These are phyloP conservation scores for Acropora yongei DNA, from an alignment of 64 coral and sea anemone species.

Conservation along the genomic window DNA sequence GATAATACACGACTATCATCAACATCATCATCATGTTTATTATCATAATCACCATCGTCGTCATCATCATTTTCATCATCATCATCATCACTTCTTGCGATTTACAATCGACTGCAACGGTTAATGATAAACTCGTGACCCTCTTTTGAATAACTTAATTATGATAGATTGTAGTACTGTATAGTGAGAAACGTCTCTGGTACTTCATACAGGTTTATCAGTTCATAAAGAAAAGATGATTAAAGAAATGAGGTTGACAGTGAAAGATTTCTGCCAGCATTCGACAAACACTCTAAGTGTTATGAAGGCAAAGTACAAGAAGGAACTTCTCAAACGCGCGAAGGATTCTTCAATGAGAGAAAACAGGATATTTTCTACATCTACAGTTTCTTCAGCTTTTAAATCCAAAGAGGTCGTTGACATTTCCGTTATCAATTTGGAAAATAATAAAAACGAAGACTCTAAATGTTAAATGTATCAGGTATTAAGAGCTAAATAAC, in stretches of 20 bases:
- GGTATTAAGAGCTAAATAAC: not conserved
- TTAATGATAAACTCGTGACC: not conserved
- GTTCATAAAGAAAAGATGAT: constrained; percentile 17
- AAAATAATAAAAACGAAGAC: not conserved
- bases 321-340: not conserved
- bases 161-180: not conserved
- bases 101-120: not conserved
- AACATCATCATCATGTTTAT: not conserved
- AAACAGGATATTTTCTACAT: not conserved
- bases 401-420: not conserved
- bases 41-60: not conserved
- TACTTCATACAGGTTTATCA: not conserved
- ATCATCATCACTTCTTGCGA: not conserved
- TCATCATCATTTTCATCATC: not conserved
- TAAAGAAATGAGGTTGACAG: constrained; percentile 18
- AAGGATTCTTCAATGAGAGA: not conserved
- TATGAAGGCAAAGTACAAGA: not conserved
- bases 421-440: not conserved
- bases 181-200: not conserved
- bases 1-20: not conserved
- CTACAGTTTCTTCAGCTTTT: not conserved
- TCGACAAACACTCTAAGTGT: not conserved
- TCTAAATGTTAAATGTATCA: not conserved
- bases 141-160: not conserved
- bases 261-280: not conserved